Evolutionary conservation across 1,140 invertebrate species (phyloP).

Genomic region (Chlorops oryzae): DNA sequence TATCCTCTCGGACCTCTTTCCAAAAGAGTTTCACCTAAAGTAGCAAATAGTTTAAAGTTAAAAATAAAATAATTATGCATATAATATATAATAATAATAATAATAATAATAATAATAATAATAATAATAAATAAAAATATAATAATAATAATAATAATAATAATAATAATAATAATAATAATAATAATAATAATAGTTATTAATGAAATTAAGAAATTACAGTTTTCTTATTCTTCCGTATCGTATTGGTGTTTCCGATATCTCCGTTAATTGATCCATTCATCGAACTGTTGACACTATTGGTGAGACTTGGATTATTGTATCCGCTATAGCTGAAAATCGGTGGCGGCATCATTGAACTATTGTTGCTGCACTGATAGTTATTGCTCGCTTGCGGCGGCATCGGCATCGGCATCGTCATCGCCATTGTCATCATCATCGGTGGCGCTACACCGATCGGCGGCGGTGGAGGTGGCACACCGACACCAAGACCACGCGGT

Average conservation of each 20-base stretch:
- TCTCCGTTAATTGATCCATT: constrained; percentile 46
- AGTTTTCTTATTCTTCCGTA: constrained; percentile 94
- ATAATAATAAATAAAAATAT: no score
- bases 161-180: no score
- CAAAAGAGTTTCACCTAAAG: constrained; percentile 89
- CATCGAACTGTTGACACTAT: constrained; percentile 42
- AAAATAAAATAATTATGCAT: no score
- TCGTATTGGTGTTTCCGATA: constrained; percentile 46
- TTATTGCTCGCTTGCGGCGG: no score
- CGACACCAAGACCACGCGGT: constrained; percentile 55
- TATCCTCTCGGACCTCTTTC: constrained; percentile 88
- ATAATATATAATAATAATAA: constrained; percentile 1
- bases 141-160: neutral
- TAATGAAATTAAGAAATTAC: constrained; percentile 35
- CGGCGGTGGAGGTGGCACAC: constrained; percentile 67
- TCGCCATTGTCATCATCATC: constrained; percentile 47
- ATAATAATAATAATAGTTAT: neutral
- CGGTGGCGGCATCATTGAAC: constrained; percentile 48
- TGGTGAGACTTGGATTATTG: constrained; percentile 30
- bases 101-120: no score
- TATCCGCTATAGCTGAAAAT: constrained; percentile 42
- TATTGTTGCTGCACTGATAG: constrained; percentile 33
- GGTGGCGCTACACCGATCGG: constrained; percentile 33
- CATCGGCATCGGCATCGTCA: constrained; percentile 38
- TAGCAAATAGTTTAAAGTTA: neutral